These are phyloP conservation scores for Notothenia rossii DNA, from an alignment of 2,113 vertebrate species.

Conservation along the genomic window DNA sequence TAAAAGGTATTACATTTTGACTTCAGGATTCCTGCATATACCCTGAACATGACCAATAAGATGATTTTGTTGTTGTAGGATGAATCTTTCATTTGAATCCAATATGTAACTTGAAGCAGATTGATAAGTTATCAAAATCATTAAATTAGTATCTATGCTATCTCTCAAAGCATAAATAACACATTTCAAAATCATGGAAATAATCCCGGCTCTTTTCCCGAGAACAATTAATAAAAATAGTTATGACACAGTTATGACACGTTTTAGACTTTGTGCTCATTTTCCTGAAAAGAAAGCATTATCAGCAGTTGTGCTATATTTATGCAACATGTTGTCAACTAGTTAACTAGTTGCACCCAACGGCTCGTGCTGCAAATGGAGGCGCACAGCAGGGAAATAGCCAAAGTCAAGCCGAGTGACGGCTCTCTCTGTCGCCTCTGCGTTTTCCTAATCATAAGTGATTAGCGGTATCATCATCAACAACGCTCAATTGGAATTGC, in stretches of 20 bases:
- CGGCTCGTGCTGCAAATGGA: background rate
- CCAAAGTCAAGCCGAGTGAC: slow-evolving; percentile 24
- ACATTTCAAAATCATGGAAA: background rate
- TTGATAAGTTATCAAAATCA: too few relatives aligned
- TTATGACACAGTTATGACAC: background rate
- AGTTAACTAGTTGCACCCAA: slow-evolving; percentile 2
- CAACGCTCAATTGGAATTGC: slow-evolving; percentile 69
- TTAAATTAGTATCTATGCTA: too few relatives aligned
- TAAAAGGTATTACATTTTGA: too few relatives aligned
- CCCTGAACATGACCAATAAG: too few relatives aligned
- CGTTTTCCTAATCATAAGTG: slow-evolving; percentile 62
- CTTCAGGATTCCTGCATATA: too few relatives aligned
- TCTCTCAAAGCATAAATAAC: too few relatives aligned
- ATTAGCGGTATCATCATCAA: slow-evolving; percentile 71
- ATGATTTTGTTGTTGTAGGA: background rate
- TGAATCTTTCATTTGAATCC: background rate
- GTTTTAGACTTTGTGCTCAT: background rate
- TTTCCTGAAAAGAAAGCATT: background rate
- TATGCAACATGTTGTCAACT: slow-evolving; percentile 44
- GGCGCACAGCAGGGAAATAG: background rate
- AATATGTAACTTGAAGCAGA: background rate
- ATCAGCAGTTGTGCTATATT: slow-evolving; percentile 21
- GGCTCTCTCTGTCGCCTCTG: slow-evolving; percentile 14
- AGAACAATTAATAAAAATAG: background rate
- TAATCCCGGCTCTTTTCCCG: background rate